phyloP scores from a whole-genome alignment of 2,113 vertebrate species.

The Dromaius novaehollandiae region DNA sequence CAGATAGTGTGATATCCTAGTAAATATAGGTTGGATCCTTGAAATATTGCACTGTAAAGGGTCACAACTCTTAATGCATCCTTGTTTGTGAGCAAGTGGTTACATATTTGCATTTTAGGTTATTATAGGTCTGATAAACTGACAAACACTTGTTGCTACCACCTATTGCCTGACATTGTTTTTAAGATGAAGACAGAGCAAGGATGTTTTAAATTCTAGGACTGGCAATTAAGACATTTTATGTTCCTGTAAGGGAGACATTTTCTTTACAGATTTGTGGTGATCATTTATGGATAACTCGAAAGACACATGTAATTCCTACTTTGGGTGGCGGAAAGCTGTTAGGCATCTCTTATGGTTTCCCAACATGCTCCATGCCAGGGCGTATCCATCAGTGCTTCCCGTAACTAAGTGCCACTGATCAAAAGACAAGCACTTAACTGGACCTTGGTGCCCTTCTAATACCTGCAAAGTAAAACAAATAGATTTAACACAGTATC shows the following conservation, averaged over 20 bases:
- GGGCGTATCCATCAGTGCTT: conserved; percentile 76
- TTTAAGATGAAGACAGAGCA: background rate
- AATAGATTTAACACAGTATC: background rate
- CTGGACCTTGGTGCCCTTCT: conserved; percentile 77
- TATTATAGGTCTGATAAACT: background rate
- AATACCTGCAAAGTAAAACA: conserved; percentile 74
- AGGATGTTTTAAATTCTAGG: background rate
- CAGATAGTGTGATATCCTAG: background rate
- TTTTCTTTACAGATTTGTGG: background rate
- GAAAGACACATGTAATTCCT: conserved; percentile 24
- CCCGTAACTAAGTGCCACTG: conserved; percentile 88
- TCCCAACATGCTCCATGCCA: conserved; percentile 86
- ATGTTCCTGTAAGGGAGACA: background rate
- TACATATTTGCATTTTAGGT: background rate
- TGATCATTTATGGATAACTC: background rate
- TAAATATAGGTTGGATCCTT: accelerated
- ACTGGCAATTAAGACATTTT: background rate
- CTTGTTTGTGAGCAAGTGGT: background rate
- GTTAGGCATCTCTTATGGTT: conserved; percentile 76
- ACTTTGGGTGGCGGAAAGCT: conserved; percentile 87
- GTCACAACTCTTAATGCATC: background rate
- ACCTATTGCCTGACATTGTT: accelerated
- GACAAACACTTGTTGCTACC: background rate
- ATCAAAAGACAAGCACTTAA: conserved; percentile 85
- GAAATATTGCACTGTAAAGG: background rate